Percentiles rank a stretch among this genome's conserved stretches.
Evolutionary conservation across 2,797 vertebrate species (phyloP).

Genomic region (Fistularia tabacaria): DNA sequence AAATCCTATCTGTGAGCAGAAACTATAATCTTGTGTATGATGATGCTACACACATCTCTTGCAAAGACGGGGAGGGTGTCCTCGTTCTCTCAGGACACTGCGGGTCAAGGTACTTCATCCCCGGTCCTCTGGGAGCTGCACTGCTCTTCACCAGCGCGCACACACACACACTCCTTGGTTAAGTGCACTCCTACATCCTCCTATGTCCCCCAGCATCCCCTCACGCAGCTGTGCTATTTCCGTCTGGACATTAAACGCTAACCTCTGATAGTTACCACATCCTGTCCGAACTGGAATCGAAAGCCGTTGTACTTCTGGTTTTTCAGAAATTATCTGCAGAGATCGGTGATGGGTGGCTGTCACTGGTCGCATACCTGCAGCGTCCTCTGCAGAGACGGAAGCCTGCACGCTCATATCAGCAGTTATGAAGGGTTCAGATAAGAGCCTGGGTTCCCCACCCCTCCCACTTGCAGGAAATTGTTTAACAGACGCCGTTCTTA

Average conservation of each 20-base stretch:
- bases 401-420: neutral
- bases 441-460: conserved; percentile 22
- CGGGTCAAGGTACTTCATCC: conserved; percentile 32
- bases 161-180: conserved; percentile 18
- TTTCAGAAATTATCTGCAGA: conserved; percentile 12
- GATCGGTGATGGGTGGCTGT: neutral
- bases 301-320: conserved; percentile 10
- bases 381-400: conserved; percentile 11
- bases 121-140: conserved; percentile 34
- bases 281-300: conserved; percentile 25
- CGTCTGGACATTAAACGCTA: conserved; percentile 28
- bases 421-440: conserved; percentile 35
- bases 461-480: conserved; percentile 40
- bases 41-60: neutral
- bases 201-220: conserved; percentile 27
- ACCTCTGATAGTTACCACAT: conserved; percentile 42
- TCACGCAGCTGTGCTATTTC: conserved; percentile 34
- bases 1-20: too few relatives aligned
- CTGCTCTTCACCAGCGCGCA: conserved; percentile 29
- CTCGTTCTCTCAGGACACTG: conserved; percentile 11
- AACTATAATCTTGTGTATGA: too few relatives aligned
- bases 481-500: conserved; percentile 20
- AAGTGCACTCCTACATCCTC: conserved; percentile 42
- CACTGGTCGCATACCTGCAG: conserved; percentile 6
- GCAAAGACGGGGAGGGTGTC: neutral